Conservation (phyloP, 2,888 invertebrate species). For the Cheilosia vulpina region DNA sequence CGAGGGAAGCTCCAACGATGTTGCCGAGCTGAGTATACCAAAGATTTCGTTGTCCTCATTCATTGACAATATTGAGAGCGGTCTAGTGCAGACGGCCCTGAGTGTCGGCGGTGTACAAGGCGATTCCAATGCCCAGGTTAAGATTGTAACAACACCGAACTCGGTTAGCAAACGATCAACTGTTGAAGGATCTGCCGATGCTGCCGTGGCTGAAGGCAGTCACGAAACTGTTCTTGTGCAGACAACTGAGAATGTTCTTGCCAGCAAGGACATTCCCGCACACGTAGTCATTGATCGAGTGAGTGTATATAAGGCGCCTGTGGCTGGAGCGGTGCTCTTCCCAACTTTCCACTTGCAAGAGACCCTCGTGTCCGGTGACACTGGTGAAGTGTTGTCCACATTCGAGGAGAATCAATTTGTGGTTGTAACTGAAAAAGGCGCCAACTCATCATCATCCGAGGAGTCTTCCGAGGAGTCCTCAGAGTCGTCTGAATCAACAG, state of each 20-base stretch:
- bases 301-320: slow-evolving; percentile 69
- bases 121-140: slow-evolving; percentile 76
- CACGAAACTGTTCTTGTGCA: slow-evolving; percentile 76
- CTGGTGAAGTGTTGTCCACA: slow-evolving; percentile 16
- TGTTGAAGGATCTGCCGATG: neutral
- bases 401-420: slow-evolving; percentile 10
- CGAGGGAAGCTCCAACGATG: slow-evolving; percentile 42
- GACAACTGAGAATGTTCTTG: slow-evolving; percentile 78
- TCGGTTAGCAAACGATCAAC: slow-evolving; percentile 55
- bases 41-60: slow-evolving; percentile 80
- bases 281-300: slow-evolving; percentile 81
- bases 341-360: slow-evolving; percentile 74
- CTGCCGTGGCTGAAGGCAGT: slow-evolving; percentile 2
- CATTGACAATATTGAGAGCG: slow-evolving; percentile 80
- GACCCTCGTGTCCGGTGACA: slow-evolving; percentile 18
- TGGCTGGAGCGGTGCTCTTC: slow-evolving; percentile 26
- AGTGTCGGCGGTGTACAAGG: slow-evolving; percentile 77
- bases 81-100: slow-evolving; percentile 79
- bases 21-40: slow-evolving; percentile 76
- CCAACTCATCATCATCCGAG: slow-evolving; percentile 16
- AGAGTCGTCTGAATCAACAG: slow-evolving; percentile 3
- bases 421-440: neutral
- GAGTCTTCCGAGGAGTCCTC: slow-evolving; percentile 13
- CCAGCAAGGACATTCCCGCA: slow-evolving; percentile 76
- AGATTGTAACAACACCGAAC: slow-evolving; percentile 74